Conservation (phyloP, 2,888 invertebrate species). For the Neoaliturus tenellus region DNA sequence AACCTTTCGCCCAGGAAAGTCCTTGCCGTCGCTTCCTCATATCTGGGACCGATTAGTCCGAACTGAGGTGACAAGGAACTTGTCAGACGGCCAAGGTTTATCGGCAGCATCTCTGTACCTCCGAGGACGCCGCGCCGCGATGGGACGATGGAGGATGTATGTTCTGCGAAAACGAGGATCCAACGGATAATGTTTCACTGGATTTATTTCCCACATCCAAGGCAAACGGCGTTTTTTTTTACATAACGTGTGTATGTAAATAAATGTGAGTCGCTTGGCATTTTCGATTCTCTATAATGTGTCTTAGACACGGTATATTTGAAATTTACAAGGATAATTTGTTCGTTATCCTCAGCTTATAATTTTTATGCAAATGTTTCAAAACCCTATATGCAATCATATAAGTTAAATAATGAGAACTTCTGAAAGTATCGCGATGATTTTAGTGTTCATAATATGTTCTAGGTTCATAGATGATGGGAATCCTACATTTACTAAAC, state of each 20-base stretch:
- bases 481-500: no score
- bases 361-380: no score
- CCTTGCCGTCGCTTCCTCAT: constrained; percentile 34
- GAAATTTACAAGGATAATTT: no score
- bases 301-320: no score
- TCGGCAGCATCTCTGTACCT: not conserved
- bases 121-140: not conserved
- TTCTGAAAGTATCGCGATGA: no score
- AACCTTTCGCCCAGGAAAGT: constrained; percentile 45
- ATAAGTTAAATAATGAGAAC: no score
- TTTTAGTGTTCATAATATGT: no score
- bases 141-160: not conserved
- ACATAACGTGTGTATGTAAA: not conserved
- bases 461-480: no score
- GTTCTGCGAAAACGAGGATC: not conserved
- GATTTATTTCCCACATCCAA: not conserved
- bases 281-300: no score
- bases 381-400: no score
- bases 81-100: constrained; percentile 7
- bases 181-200: not conserved
- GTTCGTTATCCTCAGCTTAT: no score
- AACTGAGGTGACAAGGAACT: constrained; percentile 5
- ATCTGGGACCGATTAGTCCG: not conserved
- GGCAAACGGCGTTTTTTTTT: not conserved
- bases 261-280: not conserved